Evolutionary conservation across 2,113 vertebrate species (phyloP).

Genomic region (Taxidea taxus): DNA sequence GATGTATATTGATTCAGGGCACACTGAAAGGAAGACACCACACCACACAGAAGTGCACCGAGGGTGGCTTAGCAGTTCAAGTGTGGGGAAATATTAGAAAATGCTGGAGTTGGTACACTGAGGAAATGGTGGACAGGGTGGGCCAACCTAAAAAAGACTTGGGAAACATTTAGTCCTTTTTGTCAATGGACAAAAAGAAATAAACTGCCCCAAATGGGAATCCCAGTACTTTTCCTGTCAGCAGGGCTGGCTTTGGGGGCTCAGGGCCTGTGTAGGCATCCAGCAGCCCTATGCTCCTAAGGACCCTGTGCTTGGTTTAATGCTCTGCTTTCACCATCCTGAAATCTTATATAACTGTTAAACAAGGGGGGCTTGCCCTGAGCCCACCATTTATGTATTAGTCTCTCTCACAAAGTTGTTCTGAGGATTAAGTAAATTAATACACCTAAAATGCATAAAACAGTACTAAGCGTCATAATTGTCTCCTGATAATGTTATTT

Average conservation of each 20-base stretch:
- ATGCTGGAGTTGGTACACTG: fast-evolving
- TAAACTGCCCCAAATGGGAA: neutral
- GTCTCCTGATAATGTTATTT: neutral
- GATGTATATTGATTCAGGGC: neutral
- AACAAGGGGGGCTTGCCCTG: neutral
- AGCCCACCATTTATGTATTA: neutral
- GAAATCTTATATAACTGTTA: neutral
- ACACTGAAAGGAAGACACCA: neutral
- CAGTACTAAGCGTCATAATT: neutral
- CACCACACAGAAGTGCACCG: neutral
- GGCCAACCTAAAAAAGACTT: neutral
- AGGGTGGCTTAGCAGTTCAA: neutral
- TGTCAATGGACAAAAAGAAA: neutral
- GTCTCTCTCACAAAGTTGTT: neutral
- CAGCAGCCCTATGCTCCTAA: fast-evolving
- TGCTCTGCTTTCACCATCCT: neutral
- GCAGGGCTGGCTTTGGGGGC: neutral
- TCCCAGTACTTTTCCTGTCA: neutral
- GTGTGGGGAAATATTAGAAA: neutral
- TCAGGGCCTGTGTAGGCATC: fast-evolving
- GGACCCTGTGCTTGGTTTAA: neutral
- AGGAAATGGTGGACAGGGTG: neutral
- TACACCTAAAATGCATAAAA: neutral
- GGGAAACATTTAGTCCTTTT: neutral
- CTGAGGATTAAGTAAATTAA: neutral